Percentiles rank a stretch among this genome's conserved stretches.
These are phyloP conservation scores for Drosophila carrolli DNA, from an alignment of 1,140 invertebrate species.

Conservation along the genomic window DNA sequence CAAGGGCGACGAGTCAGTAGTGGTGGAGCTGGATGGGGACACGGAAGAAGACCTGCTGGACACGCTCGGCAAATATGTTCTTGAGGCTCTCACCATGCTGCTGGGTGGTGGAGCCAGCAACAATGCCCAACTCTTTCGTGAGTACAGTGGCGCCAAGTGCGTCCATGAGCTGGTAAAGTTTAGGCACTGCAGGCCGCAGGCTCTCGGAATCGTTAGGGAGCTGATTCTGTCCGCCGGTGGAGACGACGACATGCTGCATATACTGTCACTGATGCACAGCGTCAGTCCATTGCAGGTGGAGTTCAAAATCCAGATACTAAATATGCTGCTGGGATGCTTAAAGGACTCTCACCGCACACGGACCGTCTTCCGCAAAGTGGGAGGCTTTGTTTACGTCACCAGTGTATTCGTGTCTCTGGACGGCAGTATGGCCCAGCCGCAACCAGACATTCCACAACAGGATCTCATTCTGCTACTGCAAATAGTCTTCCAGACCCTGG, in stretches of 20 bases:
- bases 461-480: constrained; percentile 91
- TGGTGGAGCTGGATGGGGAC: constrained; percentile 35
- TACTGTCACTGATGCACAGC: constrained; percentile 96
- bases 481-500: constrained; percentile 97
- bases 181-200: constrained; percentile 92
- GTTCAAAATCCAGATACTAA: constrained; percentile 96
- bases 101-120: constrained; percentile 90
- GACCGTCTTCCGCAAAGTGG: constrained; percentile 98
- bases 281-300: constrained; percentile 91
- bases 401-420: constrained; percentile 97
- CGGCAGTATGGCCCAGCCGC: constrained; percentile 87
- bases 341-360: constrained; percentile 97
- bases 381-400: constrained; percentile 98
- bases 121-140: constrained; percentile 96
- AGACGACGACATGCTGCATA: constrained; percentile 97
- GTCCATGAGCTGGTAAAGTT: constrained; percentile 95
- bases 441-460: constrained; percentile 84
- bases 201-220: constrained; percentile 93
- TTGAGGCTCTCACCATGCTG: constrained; percentile 94
- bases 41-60: constrained; percentile 87
- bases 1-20: constrained; percentile 65
- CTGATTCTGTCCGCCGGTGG: constrained; percentile 95
- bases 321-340: constrained; percentile 94
- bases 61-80: constrained; percentile 92
- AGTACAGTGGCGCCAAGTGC: constrained; percentile 96